Base-by-base conservation (phyloP, 2,888 invertebrate genomes). In the Limenitis arthemis region DNA sequence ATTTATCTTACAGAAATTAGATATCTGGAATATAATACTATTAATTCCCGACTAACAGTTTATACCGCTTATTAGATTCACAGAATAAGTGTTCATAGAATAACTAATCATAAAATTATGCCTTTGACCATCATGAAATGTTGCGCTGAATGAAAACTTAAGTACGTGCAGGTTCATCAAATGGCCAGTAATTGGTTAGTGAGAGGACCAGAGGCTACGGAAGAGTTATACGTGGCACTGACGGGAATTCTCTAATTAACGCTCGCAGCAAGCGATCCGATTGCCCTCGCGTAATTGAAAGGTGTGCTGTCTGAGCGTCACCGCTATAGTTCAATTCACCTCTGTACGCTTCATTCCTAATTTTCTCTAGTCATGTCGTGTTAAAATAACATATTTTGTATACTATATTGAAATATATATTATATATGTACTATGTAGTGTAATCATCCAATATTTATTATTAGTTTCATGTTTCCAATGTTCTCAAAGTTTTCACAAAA, bases 111-210 rank as follows among this genome's bases (percentile, higher is more conserved):
- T 20, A 20, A 20, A 20, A 20, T 20, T 20, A 20, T 20, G 4
- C n/a, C 20, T 20, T 20, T 8, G 31, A 8, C 29, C 34, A 37
- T 36, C 30, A 31, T 12, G 46, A 11, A 11, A 37, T 30, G 12
- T 6, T 38, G 40, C 75, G 77, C 72, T 70, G 72, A 76, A 72
- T 76, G 75, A 54, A 54, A 61, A 64, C 73, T 78, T 75, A 75
- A 73, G 72, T 72, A 73, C 74, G 70, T 73, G 72, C 69, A 72
- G 69, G 61, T 63, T 74, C 77, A 79, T 81, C 77, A 73, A 73
- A 64, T 66, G 66, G 64, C 71, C 76, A 75, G 75, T 83, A 84
- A 83, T 83, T 85, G 82, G 82, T 77, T 75, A 66, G 73, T 72
- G 68, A 71, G 69, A 72, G 70, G 40, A 54, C 50, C 61, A 72